These are phyloP conservation scores for Toxotes chatareus DNA, from an alignment of 2,113 vertebrate species.

Conservation along the genomic window DNA sequence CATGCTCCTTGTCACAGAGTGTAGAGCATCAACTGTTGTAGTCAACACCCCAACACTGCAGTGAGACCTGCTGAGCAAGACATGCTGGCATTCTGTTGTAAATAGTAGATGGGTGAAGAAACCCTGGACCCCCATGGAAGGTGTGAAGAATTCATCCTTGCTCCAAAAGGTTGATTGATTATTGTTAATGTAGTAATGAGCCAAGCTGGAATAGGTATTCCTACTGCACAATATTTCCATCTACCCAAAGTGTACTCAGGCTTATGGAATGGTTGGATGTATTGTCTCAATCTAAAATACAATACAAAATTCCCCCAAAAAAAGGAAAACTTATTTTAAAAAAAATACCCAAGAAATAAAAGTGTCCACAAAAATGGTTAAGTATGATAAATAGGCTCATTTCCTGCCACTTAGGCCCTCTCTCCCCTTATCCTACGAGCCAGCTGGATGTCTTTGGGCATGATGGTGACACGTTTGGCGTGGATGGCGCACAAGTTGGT, in stretches of 20 bases:
- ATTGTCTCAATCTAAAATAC: conserved; percentile 74
- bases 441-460: conserved; percentile 89
- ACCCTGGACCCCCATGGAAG: conserved; percentile 44
- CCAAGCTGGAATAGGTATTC: conserved; percentile 27
- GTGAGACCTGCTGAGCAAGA: conserved; percentile 40
- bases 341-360: conserved; percentile 70
- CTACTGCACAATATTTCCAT: conserved; percentile 60
- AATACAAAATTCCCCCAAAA: conserved; percentile 62
- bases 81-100: conserved; percentile 70
- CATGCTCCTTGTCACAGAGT: conserved; percentile 41
- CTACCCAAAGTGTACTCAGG: conserved; percentile 51
- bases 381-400: conserved; percentile 78
- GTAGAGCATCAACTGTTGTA: conserved; percentile 29
- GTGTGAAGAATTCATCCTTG: conserved; percentile 48
- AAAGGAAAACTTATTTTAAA: conserved; percentile 42
- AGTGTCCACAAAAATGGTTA: conserved; percentile 81
- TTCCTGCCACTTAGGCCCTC: conserved; percentile 76
- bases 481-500: conserved; percentile 87
- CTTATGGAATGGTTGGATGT: conserved; percentile 76
- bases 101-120: conserved; percentile 44
- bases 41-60: conserved; percentile 28
- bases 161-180: conserved; percentile 4
- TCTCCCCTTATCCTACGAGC: conserved; percentile 88
- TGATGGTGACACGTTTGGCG: conserved; percentile 86
- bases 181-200: conserved; percentile 44